Evolutionary conservation across 2,113 vertebrate genomes (phyloP), one percentile per base, ranked within the genome.

Genomic region (Pelusios castaneus): DNA sequence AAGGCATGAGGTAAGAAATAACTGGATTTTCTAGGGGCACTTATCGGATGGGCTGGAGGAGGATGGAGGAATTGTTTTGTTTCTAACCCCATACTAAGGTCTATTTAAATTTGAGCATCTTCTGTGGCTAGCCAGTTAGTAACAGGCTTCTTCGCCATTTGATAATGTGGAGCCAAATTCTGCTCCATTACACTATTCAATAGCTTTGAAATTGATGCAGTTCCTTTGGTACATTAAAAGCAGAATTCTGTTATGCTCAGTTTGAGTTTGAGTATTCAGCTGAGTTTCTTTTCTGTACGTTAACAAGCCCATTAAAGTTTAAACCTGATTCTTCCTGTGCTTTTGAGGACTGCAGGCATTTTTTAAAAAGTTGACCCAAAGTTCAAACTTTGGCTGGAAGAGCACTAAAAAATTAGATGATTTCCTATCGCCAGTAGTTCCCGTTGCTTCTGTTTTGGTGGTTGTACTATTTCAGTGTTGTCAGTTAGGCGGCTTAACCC

Each of bases 401-500:
- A 90, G 75, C 0, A 0, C 55, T 81, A 84, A 88, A 41, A 38
- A 89, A 82, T 17, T 85, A 85, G 92, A 86, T 43, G 76, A 79
- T 24, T 85, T 89, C 88, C 79, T 82, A 3, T 60, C 13, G 5
- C 29, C 87, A 91, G 88, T 6, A 82, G 92, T 92, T 89, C 89
- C 95, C 47, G 63, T 56, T 0, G 85, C 96, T 97, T 94, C 97
- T 94, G 96, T 92, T 96, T 91, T 90, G 94, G 93, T 92, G 95
- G 91, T 92, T 95, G 94, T 1, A 3, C 85, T 91, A 55, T 51
- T 51, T 95, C 94, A 92, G 19, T 17, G 91, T 90, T 96, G 95
- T 95, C 94, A 97, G 92, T 97, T 95, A 96, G 90, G 83, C 80
- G 89, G 89, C 92, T 97, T 97, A 96, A 96, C 94, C 92, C 97